These are phyloP conservation scores for Onychostoma macrolepis DNA, from an alignment of 2,113 vertebrate genomes.

Conservation along the genomic window DNA sequence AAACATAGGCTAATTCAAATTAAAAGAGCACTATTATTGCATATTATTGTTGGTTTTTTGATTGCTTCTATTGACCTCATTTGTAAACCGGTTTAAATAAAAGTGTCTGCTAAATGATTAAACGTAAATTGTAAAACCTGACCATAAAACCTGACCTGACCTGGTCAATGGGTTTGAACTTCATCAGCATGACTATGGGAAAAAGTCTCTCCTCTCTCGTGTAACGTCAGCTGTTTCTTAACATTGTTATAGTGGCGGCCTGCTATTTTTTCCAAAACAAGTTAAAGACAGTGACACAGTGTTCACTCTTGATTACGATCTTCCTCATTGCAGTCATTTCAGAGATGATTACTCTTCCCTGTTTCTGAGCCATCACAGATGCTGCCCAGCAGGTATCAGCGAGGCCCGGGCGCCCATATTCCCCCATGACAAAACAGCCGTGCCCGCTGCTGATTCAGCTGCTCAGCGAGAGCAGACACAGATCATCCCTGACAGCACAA, in stretches of 20 bases:
- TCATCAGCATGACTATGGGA: conserved; percentile 32
- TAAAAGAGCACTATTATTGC: no score
- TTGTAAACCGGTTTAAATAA: no score
- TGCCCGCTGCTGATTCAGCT: conserved; percentile 49
- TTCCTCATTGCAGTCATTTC: conserved; percentile 46
- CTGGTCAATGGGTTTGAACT: conserved; percentile 36
- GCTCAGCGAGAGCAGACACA: not conserved
- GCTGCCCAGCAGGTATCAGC: conserved; percentile 43
- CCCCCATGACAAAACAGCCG: conserved; percentile 11
- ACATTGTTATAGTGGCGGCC: conserved; percentile 53
- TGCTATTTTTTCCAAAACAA: conserved; percentile 56
- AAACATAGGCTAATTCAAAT: no score
- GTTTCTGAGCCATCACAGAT: conserved; percentile 30
- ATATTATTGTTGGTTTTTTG: no score
- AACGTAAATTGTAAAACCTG: not conserved
- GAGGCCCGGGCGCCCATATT: conserved; percentile 1
- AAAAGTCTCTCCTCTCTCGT: not conserved
- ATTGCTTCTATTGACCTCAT: no score
- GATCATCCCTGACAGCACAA: not conserved
- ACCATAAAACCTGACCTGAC: no score
- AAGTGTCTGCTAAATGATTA: no score
- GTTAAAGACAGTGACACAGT: conserved; percentile 40
- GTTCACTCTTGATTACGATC: conserved; percentile 51
- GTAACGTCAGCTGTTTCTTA: conserved; percentile 56
- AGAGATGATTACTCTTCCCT: conserved; percentile 44